Percentiles rank a stretch among this genome's conserved stretches.
Conservation (phyloP, 2,797 vertebrate genomes). For the Sylvilagus floridanus region DNA sequence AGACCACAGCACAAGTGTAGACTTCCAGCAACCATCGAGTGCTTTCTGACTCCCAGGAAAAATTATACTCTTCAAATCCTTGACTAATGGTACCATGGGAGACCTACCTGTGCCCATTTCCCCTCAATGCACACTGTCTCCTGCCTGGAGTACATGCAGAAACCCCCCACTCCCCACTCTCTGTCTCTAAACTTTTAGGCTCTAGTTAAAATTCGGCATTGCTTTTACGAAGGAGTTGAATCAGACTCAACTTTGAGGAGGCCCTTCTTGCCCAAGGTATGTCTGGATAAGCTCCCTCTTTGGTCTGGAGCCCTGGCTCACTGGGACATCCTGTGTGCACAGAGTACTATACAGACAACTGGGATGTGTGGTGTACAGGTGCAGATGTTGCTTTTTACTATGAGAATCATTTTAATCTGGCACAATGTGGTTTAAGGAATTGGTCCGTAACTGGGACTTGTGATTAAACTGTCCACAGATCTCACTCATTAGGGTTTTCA, state of each 20-base stretch:
- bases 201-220: neutral
- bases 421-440: neutral
- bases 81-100: neutral
- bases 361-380: neutral
- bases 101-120: neutral
- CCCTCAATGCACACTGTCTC: neutral
- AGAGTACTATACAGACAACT: neutral
- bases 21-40: neutral
- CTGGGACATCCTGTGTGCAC: neutral
- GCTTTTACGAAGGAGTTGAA: neutral
- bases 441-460: neutral
- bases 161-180: too few relatives aligned
- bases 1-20: neutral
- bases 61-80: neutral
- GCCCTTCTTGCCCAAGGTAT: neutral
- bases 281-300: neutral
- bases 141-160: neutral
- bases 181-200: neutral
- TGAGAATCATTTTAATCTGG: neutral
- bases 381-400: neutral
- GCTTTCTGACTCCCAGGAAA: constrained; percentile 19
- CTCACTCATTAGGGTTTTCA: neutral
- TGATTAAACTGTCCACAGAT: neutral
- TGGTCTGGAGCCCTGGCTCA: neutral
- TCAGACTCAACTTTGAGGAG: neutral